Evolutionary conservation across 2,797 vertebrate species (phyloP), one percentile per base, ranked within the genome.

Genomic region (Oryzias sinensis): DNA sequence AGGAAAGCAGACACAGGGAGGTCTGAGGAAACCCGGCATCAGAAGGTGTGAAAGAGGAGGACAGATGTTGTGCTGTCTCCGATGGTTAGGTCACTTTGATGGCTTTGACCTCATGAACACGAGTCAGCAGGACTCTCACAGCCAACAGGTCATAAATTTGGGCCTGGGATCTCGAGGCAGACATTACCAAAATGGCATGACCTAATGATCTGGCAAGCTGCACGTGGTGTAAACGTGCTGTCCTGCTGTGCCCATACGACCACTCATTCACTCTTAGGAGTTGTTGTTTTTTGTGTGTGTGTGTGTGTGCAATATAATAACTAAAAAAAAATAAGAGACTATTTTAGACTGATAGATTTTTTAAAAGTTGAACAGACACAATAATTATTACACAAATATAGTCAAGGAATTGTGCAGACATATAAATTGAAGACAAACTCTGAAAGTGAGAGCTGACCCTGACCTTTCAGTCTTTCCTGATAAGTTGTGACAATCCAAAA

Each of bases 181-280:
- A 91, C 91, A 89, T 91, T 89, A 91, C 88, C 88, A 80, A 76
- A 80, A 74, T 82, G 87, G 85, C 61, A 84, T 91, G 86, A 92
- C 82, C 86, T 90, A 86, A 91, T 78, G 72, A 89, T 88, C 87
- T 89, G 84, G 87, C 88, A 80, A 53, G 73, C 67, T 65, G 49
- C 50, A 29, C 50, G 58, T 53, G 20, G 68, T 11, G 65, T 76
- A 69, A 77, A 67, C n/a, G 80, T 82, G 70, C 75, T 78, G 74
- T 75, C 74, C 82, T 71, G 59, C 66, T 81, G 77, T 74, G 76
- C 79, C 72, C 52, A 56, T 81, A 73, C 79, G 80, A 80, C 83
- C 67, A 76, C 86, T 83, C 84, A 82, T 85, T 84, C 77, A 80
- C 59, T 47, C 59, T 66, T 68, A 33, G 56, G 78, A 57, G 59